These are phyloP conservation scores for Sinelater perroti DNA, from an alignment of 2,888 invertebrate species.

Conservation along the genomic window DNA sequence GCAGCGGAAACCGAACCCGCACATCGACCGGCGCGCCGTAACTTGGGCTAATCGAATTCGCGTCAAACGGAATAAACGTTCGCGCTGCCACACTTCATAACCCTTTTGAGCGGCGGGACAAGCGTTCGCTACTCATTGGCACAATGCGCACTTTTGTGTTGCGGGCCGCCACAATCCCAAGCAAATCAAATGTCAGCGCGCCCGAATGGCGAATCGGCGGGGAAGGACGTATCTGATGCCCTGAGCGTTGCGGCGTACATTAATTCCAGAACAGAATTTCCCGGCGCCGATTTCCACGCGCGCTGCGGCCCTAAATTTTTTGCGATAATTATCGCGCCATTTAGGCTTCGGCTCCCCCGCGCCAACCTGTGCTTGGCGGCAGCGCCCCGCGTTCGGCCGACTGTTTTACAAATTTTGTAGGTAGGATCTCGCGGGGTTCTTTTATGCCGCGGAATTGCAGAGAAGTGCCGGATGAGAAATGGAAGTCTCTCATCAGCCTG, in stretches of 20 bases:
- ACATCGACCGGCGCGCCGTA: constrained; percentile 30
- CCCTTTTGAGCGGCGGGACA: constrained; percentile 1
- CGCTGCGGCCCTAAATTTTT: neutral
- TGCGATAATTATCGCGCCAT: neutral
- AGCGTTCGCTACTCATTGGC: constrained; percentile 17
- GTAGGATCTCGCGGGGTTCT: constrained; percentile 17
- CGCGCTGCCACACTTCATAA: constrained; percentile 12
- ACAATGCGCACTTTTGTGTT: constrained; percentile 19
- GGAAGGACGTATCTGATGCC: constrained; percentile 28
- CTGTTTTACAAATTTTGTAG: constrained; percentile 19
- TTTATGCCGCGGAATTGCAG: constrained; percentile 26
- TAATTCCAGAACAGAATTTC: constrained; percentile 17
- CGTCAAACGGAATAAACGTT: constrained; percentile 21
- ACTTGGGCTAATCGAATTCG: constrained; percentile 31
- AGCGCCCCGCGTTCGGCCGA: neutral
- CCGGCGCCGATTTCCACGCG: constrained; percentile 4
- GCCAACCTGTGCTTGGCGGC: constrained; percentile 2
- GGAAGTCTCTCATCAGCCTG: constrained; percentile 34
- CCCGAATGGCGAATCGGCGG: constrained; percentile 21
- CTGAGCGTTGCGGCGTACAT: constrained; percentile 24
- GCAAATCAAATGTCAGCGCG: constrained; percentile 31
- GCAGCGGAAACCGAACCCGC: constrained; percentile 36
- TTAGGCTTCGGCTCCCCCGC: too few species aligned
- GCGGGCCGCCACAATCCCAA: constrained; percentile 24
- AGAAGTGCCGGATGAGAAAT: constrained; percentile 32